Evolutionary conservation across 2,797 vertebrate species (phyloP), one percentile per base, ranked within the genome.

Genomic region (Nasua narica): DNA sequence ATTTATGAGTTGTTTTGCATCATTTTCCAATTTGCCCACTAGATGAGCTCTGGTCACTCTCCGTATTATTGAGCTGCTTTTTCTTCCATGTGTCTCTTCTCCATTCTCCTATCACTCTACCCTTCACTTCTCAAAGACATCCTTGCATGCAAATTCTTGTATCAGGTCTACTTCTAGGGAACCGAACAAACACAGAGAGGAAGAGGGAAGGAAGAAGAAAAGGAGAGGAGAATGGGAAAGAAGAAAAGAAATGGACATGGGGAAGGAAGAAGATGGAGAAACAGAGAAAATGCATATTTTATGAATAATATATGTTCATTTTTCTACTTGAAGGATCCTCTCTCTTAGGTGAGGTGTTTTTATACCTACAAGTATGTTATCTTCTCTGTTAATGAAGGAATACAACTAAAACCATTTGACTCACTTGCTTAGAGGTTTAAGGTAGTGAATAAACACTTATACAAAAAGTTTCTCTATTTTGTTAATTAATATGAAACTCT

Each of bases 351-450:
- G 9, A 81, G 32, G 43, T 89, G 7, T 85, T 70, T 91, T 89
- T 43, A n/a, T 18, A 50, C 5, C 46, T 67, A 0, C 27, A n/a
- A 15, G 0, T 40, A 35, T 70, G 19, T 3, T 19, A 5, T 82
- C 93, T 93, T 90, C 54, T 85, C 77, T 87, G 5, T 83, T 56
- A 29, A 62, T 60, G 32, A 90, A 81, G 14, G 50, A 83, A 91
- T 87, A 90, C 77, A 62, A 40, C n/a, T 72, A 52, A 79, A 76
- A 54, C 32, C 37, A 77, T 23, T 21, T 69, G 4, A 77, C 23
- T 87, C 15, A 95, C 12, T 83, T 93, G 46, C 40, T 37, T 62
- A 62, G 60, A 87, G 15, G 32, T 60, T 70, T 70, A 10, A 70
- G 29, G 48, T 16, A 69, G 40, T 82, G 11, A 77, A 76, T 40